A percentile compares a stretch with the other conserved stretches of the same genome.
These are phyloP conservation scores for Mesorhabditis spiculigera DNA, from an alignment of 2,888 invertebrate species.

Conservation along the genomic window DNA sequence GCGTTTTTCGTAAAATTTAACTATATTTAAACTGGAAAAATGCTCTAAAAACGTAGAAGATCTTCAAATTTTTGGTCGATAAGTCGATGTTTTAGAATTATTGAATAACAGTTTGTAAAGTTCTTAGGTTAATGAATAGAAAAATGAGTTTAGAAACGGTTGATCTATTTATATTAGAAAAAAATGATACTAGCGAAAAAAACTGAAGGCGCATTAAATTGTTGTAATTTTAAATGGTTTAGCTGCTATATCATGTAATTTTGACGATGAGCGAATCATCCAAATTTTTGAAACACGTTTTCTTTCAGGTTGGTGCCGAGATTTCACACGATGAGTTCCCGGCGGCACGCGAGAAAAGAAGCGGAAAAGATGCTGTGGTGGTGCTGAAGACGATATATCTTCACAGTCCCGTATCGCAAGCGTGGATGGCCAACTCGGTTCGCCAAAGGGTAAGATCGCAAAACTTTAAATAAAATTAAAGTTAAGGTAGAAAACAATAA, in stretches of 20 bases:
- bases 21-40: neutral
- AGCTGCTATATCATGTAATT: too few species aligned
- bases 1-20: too few species aligned
- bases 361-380: conserved; percentile 2
- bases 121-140: neutral
- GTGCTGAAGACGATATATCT: neutral
- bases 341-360: neutral
- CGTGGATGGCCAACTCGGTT: neutral
- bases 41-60: neutral
- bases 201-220: neutral
- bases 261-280: too few species aligned
- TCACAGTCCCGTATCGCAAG: neutral
- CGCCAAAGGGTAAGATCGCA: neutral
- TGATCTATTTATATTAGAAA: neutral
- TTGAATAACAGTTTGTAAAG: too few species aligned
- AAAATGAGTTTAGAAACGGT: neutral
- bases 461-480: neutral
- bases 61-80: neutral
- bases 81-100: too few species aligned
- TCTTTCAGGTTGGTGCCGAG: too few species aligned
- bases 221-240: neutral
- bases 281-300: too few species aligned
- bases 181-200: neutral
- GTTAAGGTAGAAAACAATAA: neutral
- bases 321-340: neutral